These are phyloP conservation scores for Mayetiola destructor DNA, from an alignment of 2,888 invertebrate genomes.

Conservation along the genomic window DNA sequence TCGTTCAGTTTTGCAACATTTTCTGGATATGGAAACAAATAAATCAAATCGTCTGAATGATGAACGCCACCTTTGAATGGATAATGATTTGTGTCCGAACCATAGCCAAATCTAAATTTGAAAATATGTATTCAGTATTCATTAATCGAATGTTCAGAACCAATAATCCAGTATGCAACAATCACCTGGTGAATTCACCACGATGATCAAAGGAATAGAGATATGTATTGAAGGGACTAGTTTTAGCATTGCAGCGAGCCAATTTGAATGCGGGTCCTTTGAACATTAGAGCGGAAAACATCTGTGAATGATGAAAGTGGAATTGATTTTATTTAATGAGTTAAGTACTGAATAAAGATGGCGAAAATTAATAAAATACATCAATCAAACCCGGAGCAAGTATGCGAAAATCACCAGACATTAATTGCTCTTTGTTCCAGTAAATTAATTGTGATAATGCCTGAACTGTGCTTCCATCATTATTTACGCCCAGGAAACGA, in stretches of 20 bases:
- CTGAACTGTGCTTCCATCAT: slow-evolving; percentile 33
- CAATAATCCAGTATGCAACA: not conserved
- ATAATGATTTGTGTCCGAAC: slow-evolving; percentile 30
- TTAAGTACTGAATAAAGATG: not conserved
- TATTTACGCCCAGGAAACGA: slow-evolving; percentile 29
- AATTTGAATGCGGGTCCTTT: slow-evolving; percentile 36
- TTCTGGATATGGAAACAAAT: slow-evolving; percentile 38
- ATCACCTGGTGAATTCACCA: slow-evolving; percentile 27
- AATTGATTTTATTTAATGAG: not conserved
- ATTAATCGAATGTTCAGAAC: not conserved
- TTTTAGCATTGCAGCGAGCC: slow-evolving; percentile 30
- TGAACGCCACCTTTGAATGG: slow-evolving; percentile 40
- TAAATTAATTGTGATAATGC: slow-evolving; percentile 25
- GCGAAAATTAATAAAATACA: slow-evolving; percentile 26
- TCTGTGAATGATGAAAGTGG: slow-evolving; percentile 29
- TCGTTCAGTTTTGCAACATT: slow-evolving; percentile 27
- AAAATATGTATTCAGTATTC: not conserved
- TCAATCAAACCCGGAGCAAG: slow-evolving; percentile 38
- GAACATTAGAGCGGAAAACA: slow-evolving; percentile 34
- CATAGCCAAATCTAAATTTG: slow-evolving; percentile 32
- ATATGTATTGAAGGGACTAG: slow-evolving; percentile 29
- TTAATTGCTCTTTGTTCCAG: slow-evolving; percentile 26
- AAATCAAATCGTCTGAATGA: slow-evolving; percentile 46
- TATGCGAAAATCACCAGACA: slow-evolving; percentile 31
- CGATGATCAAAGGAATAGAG: slow-evolving; percentile 39